phyloP scores from a whole-genome alignment of 1,140 invertebrate genomes.

The Hetaerina americana region DNA sequence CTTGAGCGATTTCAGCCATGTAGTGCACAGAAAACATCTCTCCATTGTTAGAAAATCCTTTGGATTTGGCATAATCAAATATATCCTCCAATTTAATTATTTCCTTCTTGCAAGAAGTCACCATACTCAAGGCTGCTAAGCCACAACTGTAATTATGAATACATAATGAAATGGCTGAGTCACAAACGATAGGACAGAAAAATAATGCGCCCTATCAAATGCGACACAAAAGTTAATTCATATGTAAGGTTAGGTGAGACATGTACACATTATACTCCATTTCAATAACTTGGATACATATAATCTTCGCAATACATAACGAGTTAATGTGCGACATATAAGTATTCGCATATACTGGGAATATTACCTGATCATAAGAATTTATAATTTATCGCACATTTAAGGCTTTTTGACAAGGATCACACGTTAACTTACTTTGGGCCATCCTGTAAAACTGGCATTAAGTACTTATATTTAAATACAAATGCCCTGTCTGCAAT shows the following conservation, averaged over 20 bases:
- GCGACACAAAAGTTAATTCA: no score
- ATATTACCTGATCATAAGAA: no score
- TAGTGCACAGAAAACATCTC: conserved; percentile 73
- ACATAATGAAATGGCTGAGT: conserved; percentile 26
- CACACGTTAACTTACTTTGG: conserved; percentile 35
- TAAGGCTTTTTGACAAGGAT: no score
- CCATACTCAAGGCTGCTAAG: conserved; percentile 64
- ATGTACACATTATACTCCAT: no score
- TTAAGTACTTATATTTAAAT: conserved; percentile 16
- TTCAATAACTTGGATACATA: no score
- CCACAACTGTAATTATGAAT: conserved; percentile 51
- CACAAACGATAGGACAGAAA: conserved; percentile 30
- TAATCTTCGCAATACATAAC: no score
- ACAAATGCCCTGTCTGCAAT: no score
- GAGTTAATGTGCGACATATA: no score
- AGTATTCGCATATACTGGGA: no score
- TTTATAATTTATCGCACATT: no score
- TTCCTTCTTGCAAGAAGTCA: conserved; percentile 42
- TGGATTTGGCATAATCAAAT: conserved; percentile 39
- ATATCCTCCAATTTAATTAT: conserved; percentile 41
- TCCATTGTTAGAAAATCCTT: conserved; percentile 58
- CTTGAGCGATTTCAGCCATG: conserved; percentile 45
- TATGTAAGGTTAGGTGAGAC: no score
- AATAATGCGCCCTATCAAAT: no score
- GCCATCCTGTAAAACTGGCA: conserved; percentile 34